Percentiles rank a stretch among this genome's conserved stretches.
phyloP scores from a whole-genome alignment of 1,140 invertebrate genomes.

The Leptinotarsa undecemlineata region DNA sequence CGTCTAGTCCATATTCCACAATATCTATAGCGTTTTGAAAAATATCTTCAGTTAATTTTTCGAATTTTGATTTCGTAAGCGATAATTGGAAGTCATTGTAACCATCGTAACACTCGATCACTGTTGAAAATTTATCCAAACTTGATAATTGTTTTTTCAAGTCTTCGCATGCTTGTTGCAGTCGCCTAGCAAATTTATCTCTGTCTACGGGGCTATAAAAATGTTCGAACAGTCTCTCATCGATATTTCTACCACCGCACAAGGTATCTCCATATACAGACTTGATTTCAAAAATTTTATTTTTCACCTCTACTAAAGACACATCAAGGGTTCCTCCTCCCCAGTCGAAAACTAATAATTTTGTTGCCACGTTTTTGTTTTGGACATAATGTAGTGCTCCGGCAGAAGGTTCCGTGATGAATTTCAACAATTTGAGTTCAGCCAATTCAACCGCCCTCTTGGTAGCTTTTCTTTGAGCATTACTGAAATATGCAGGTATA shows the following conservation, averaged over 20 bases:
- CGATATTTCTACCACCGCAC: conserved; percentile 74
- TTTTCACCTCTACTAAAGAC: conserved; percentile 74
- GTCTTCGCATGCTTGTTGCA: too few relatives aligned
- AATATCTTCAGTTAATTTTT: conserved; percentile 68
- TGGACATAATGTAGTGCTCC: conserved; percentile 37
- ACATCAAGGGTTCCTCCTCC: conserved; percentile 80
- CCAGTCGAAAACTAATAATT: conserved; percentile 50
- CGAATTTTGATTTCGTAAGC: conserved; percentile 73
- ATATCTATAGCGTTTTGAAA: conserved; percentile 58
- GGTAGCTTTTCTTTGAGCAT: too few relatives aligned
- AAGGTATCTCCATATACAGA: conserved; percentile 72
- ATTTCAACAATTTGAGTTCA: too few relatives aligned
- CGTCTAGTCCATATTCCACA: conserved; percentile 16
- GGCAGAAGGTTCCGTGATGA: conserved; percentile 63
- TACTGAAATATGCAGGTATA: too few relatives aligned
- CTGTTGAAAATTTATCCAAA: conserved; percentile 9
- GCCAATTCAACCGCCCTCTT: too few relatives aligned
- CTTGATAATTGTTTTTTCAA: conserved; percentile 25
- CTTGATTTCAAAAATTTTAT: conserved; percentile 67
- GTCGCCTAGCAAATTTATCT: conserved; percentile 49
- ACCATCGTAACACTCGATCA: conserved; percentile 60
- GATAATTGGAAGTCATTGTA: conserved; percentile 66
- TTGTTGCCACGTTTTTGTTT: conserved; percentile 27
- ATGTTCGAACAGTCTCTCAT: conserved; percentile 52
- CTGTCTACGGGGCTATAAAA: conserved; percentile 42